Percentiles rank a stretch among this genome's conserved stretches.
These are phyloP conservation scores for Lamellibrachia columna DNA, from an alignment of 2,888 invertebrate species.

Conservation along the genomic window DNA sequence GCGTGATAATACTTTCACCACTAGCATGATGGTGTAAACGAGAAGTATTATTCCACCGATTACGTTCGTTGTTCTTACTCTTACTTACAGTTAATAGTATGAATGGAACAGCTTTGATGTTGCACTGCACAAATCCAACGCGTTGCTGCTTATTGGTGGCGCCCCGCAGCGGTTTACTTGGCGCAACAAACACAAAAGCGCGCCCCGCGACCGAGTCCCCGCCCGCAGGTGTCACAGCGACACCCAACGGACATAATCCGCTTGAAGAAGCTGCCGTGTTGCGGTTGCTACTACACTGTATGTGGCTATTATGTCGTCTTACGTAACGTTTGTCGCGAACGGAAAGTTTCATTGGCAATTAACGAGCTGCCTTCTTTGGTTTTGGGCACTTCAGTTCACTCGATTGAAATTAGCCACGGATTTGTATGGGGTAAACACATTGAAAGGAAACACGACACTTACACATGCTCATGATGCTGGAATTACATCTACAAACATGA, in stretches of 20 bases:
- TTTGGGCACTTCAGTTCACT: background rate
- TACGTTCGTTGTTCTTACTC: background rate
- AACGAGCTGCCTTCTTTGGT: background rate
- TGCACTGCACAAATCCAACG: background rate
- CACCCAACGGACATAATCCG: background rate
- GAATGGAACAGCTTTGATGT: background rate
- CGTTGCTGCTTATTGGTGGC: background rate
- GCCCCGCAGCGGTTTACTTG: background rate
- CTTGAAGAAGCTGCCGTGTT: background rate
- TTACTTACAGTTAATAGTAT: background rate
- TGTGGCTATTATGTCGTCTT: background rate
- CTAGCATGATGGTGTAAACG: background rate
- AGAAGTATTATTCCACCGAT: background rate
- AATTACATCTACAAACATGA: too few species aligned
- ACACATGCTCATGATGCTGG: too few species aligned
- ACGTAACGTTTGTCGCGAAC: background rate
- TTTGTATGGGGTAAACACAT: too few species aligned
- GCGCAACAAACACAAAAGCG: background rate
- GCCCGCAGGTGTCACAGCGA: background rate
- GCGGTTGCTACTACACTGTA: background rate
- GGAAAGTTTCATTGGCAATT: conserved; percentile 3
- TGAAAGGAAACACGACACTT: too few species aligned
- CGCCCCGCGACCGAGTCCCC: background rate
- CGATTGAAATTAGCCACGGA: background rate
- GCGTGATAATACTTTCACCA: background rate